Evolutionary conservation across 1,140 invertebrate species (phyloP), one percentile per base, ranked within the genome.

Genomic region (Pygmarrhopalites habei): DNA sequence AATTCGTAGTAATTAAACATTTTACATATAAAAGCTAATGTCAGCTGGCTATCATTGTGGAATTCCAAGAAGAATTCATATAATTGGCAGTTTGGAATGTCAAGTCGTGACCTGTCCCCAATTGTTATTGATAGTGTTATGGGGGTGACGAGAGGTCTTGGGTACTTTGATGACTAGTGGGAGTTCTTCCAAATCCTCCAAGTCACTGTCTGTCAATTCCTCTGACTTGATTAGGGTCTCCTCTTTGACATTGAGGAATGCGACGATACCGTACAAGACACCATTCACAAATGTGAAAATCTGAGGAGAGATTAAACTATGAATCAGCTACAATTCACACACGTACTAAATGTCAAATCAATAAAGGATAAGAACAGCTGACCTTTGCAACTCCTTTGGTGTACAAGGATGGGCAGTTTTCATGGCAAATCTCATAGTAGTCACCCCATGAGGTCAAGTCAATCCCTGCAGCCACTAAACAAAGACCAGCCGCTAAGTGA

Each of bases 241-340:
- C 14, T 52, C 49, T n/a, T 52, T 52, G 2, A 26, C 49, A 7
- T 19, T 26, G 5, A 52, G 25, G 25, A 52, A 52, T 15, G 49
- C 49, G n/a, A 52, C 14, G n/a, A 52, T 52, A 4, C 49, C 49
- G 49, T 52, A 52, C 49, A 52, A 28, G n/a, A 52, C n/a, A 5
- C 49, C 49, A 52, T 52, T 52, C 2, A 52, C n/a, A 28, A 52
- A 52, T 26, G 49, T 52, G 23, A 52, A n/a, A 17, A 52, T 52
- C 49, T 49, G 23, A 10, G 7, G 10, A 39, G 17, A 39, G 10
- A 39, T 39, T 39, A 17, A 7, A 39, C 7, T 39, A 39, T 39
- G 10, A 39, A 39, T 39, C 7, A 39, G 17, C 35, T 10, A 10
- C 7, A 39, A 7, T 39, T 7, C 35, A 7, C 17, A 39, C 17